Base-by-base conservation (phyloP, 1,140 invertebrate species). In the Bombus waltoni region DNA sequence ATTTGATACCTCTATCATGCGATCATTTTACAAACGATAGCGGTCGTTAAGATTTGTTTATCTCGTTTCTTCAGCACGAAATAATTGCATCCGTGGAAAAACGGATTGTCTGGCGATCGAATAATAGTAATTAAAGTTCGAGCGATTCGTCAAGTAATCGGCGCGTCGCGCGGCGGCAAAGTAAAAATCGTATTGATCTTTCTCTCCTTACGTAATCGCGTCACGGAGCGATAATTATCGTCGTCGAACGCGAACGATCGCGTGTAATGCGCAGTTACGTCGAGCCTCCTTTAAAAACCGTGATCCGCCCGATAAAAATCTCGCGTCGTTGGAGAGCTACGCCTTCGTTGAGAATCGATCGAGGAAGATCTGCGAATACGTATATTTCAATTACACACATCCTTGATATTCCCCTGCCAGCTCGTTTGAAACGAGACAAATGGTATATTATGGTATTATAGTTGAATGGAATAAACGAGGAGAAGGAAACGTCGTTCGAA, bases 391-490 rank as follows among this genome's bases (percentile, higher is more conserved):
- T 84, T 84, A 71, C 65, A 28, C 47, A 25, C 47, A 44, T 78
- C 75, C 65, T 44, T 32, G 75, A 66, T 68, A 42, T 81, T 72
- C 57, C 9, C 53, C 40, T n/a, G 57, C 62, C 66, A 57, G 44
- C 75, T 83, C 85, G 10, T 79, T 83, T 80, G 18, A 81, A 79
- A 80, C 57, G 65, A 85, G 81, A 90, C 85, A 90, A 90, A 87
- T 89, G 78, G 57, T 78, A 42, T 62, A 68, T 72, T 57, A 35
- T 81, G 71, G 72, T 89, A 87, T 89, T 74, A 85, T 57, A 76
- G 78, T 68, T 47, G 82, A 77, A 83, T 57, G 53, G 86, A 92
- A 89, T 89, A 88, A 88, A 87, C 79, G 66, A 40, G 79, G 86
- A 86, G 81, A 87, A 75, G 76, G 66, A 32, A 57, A 74, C 57